These are phyloP conservation scores for Caenorhabditis sinica DNA, from an alignment of 2,888 invertebrate genomes.

Conservation along the genomic window DNA sequence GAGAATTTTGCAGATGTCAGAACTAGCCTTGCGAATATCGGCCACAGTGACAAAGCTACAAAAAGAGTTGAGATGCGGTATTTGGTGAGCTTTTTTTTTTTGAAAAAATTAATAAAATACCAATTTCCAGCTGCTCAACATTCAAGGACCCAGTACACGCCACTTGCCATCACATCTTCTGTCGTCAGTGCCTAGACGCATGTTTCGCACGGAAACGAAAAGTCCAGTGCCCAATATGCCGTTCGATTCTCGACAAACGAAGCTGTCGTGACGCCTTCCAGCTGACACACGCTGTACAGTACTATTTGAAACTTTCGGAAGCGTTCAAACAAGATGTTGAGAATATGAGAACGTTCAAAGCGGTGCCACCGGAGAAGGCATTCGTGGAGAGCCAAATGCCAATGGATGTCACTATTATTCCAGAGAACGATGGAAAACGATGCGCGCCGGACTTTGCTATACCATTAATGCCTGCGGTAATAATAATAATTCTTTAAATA, in stretches of 20 bases:
- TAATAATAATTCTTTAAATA: background rate
- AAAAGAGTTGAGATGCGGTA: constrained; percentile 70
- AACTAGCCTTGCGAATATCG: constrained; percentile 39
- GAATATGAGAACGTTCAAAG: constrained; percentile 18
- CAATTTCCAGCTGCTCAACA: constrained; percentile 71
- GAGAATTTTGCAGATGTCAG: constrained; percentile 46
- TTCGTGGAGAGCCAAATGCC: constrained; percentile 69
- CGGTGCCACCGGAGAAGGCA: constrained; percentile 58
- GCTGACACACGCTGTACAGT: constrained; percentile 56
- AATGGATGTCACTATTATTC: constrained; percentile 58
- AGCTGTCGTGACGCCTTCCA: constrained; percentile 57
- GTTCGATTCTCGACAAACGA: constrained; percentile 67
- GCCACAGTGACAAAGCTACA: constrained; percentile 58
- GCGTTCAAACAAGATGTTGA: constrained; percentile 63
- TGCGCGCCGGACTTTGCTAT: constrained; percentile 60
- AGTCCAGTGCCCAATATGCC: constrained; percentile 73
- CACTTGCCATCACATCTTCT: constrained; percentile 74
- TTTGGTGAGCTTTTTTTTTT: constrained; percentile 61
- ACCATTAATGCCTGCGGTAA: constrained; percentile 52
- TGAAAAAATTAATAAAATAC: too few relatives aligned
- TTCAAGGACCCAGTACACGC: constrained; percentile 67
- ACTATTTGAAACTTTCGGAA: constrained; percentile 65
- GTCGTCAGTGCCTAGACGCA: constrained; percentile 60
- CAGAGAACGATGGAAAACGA: constrained; percentile 65
- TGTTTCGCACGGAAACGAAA: constrained; percentile 67